A percentile compares a stretch with the other conserved stretches of the same genome.
These are phyloP conservation scores for Orchestia grillus DNA, from an alignment of 1,140 invertebrate genomes.

Conservation along the genomic window DNA sequence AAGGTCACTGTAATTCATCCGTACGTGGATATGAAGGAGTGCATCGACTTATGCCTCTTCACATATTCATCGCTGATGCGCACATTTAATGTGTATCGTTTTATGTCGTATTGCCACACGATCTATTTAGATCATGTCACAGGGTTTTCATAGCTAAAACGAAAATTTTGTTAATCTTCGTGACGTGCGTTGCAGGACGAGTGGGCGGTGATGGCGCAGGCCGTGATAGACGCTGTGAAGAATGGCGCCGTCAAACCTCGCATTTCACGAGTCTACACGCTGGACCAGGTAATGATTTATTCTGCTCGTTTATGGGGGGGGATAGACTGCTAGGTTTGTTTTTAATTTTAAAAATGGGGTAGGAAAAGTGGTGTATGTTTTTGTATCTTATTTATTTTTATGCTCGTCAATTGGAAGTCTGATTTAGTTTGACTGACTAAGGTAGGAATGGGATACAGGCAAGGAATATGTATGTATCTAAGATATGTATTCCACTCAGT, in stretches of 20 bases:
- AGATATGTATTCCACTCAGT: neutral
- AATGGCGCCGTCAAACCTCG: neutral
- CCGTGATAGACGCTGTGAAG: conserved; percentile 7
- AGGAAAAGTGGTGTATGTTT: neutral
- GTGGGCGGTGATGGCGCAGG: neutral
- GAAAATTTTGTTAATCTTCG: neutral
- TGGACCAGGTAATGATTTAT: neutral
- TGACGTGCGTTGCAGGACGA: neutral
- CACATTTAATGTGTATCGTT: too few relatives aligned
- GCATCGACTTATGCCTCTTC: too few relatives aligned
- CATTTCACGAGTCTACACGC: neutral
- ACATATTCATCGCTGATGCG: too few relatives aligned
- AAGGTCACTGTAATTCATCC: too few relatives aligned
- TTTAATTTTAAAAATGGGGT: neutral
- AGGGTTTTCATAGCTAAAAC: too few relatives aligned
- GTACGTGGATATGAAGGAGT: too few relatives aligned
- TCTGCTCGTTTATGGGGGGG: neutral
- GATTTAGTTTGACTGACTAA: neutral
- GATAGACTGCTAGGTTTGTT: neutral
- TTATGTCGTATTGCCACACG: too few relatives aligned
- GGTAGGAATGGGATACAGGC: neutral
- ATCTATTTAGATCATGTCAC: too few relatives aligned
- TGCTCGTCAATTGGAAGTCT: neutral
- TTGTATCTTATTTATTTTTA: neutral
- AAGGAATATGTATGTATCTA: too few relatives aligned